Percentiles rank a stretch among this genome's conserved stretches.
These are phyloP conservation scores for Holothuria scabra DNA, from an alignment of 53 echinoderm and acorn worm species.

Conservation along the genomic window DNA sequence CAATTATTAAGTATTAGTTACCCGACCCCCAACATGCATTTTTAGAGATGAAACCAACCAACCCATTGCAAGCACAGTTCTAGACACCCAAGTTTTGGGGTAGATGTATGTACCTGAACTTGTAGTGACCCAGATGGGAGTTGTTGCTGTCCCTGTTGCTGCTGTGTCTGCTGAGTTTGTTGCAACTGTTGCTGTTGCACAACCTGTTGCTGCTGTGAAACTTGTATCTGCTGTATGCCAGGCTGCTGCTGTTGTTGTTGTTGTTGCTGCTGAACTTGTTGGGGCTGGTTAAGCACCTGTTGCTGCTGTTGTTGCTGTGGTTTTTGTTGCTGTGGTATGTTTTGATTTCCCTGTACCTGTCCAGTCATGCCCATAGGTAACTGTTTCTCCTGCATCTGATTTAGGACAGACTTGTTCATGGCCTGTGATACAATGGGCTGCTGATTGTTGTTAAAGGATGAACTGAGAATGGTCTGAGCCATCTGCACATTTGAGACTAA, in stretches of 20 bases:
- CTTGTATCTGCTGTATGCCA: background rate
- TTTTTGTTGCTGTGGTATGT: constrained; percentile 50
- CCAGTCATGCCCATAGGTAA: background rate
- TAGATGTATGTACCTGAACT: background rate
- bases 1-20: too few relatives aligned
- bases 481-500: too few relatives aligned
- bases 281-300: constrained; percentile 69
- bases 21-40: too few relatives aligned
- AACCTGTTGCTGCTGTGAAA: constrained; percentile 47
- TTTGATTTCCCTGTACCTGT: constrained; percentile 39
- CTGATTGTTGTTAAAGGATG: too few relatives aligned
- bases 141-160: constrained; percentile 1
- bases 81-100: background rate
- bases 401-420: too few relatives aligned
- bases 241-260: constrained; percentile 7
- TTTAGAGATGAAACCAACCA: too few relatives aligned
- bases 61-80: too few relatives aligned
- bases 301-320: constrained; percentile 70
- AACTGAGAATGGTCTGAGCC: too few relatives aligned
- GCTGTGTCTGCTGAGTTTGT: constrained; percentile 4
- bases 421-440: too few relatives aligned
- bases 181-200: constrained; percentile 50
- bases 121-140: background rate
- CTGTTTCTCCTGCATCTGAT: constrained; percentile 22
- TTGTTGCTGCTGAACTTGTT: constrained; percentile 70